A percentile compares a stretch with the other conserved stretches of the same genome.
Evolutionary conservation across 2,113 vertebrate genomes (phyloP).

Genomic region (Hippolais icterina): DNA sequence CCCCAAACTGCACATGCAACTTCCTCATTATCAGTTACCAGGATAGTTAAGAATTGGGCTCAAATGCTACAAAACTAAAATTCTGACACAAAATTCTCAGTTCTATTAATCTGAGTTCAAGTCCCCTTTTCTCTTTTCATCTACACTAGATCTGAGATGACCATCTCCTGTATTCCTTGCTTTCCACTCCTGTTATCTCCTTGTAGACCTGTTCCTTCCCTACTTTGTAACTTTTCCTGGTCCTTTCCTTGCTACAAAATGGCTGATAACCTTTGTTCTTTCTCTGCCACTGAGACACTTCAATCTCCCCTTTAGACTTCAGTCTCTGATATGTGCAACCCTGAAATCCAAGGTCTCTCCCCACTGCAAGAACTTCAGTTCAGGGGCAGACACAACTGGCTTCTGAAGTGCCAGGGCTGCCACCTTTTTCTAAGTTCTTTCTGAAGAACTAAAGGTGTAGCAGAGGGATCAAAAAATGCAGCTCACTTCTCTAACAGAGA

Average conservation of each 20-base stretch:
- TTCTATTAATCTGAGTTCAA: background rate
- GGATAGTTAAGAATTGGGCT: background rate
- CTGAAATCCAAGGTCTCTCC: background rate
- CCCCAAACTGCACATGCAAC: rapidly evolving
- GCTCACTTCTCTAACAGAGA: background rate
- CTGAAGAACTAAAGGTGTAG: background rate
- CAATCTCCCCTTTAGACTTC: background rate
- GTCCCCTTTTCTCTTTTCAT: background rate
- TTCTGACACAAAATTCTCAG: background rate
- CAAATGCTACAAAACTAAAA: background rate
- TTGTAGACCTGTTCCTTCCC: background rate
- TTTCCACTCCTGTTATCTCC: background rate
- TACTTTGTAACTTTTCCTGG: background rate
- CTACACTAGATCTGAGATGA: background rate
- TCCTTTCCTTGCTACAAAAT: background rate
- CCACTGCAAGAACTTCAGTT: background rate
- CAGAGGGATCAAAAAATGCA: background rate
- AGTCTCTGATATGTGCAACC: rapidly evolving
- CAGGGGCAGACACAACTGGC: background rate
- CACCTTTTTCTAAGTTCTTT: background rate
- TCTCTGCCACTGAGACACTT: background rate
- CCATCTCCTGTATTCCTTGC: background rate
- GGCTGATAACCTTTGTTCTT: background rate
- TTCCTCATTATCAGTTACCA: background rate
- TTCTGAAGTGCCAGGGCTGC: background rate